phyloP scores from a whole-genome alignment of 2,797 vertebrate genomes.

The Ambastaia sidthimunki region DNA sequence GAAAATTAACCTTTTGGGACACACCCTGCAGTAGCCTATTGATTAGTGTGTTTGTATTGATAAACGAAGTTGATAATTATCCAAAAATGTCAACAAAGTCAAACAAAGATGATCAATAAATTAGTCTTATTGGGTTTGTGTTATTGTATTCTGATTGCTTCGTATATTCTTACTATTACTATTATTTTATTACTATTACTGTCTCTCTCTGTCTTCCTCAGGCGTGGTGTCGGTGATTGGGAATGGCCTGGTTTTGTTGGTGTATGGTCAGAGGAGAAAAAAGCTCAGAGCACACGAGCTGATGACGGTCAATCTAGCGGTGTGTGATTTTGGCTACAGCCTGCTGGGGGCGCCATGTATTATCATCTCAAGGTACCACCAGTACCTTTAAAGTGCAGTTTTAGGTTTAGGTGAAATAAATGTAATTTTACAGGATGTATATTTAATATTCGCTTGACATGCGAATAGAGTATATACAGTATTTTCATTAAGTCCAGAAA shows the following conservation, averaged over 20 bases:
- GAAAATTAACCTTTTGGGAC: not conserved
- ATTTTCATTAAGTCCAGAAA: not conserved
- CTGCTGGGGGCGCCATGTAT: conserved; percentile 67
- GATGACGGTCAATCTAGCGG: conserved; percentile 69
- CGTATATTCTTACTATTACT: not conserved
- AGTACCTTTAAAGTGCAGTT: not conserved
- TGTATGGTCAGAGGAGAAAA: conserved; percentile 63
- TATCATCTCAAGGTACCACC: conserved; percentile 66
- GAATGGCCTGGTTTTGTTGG: conserved; percentile 65
- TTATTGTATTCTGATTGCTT: not conserved
- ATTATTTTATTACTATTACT: not conserved
- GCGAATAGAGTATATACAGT: not conserved
- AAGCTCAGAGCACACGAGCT: conserved; percentile 68
- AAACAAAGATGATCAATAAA: not conserved
- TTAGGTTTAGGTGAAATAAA: not conserved
- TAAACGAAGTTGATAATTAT: not conserved
- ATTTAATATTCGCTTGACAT: not conserved
- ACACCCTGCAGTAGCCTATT: not conserved
- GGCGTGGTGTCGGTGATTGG: conserved; percentile 63
- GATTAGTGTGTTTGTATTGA: not conserved
- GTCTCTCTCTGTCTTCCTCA: conserved; percentile 37
- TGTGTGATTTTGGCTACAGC: conserved; percentile 71
- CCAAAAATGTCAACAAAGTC: too few relatives aligned
- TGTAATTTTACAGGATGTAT: not conserved
- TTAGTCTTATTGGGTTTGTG: not conserved